These are phyloP conservation scores for Macroramphosus scolopax DNA, from an alignment of 2,797 vertebrate species.

Conservation along the genomic window DNA sequence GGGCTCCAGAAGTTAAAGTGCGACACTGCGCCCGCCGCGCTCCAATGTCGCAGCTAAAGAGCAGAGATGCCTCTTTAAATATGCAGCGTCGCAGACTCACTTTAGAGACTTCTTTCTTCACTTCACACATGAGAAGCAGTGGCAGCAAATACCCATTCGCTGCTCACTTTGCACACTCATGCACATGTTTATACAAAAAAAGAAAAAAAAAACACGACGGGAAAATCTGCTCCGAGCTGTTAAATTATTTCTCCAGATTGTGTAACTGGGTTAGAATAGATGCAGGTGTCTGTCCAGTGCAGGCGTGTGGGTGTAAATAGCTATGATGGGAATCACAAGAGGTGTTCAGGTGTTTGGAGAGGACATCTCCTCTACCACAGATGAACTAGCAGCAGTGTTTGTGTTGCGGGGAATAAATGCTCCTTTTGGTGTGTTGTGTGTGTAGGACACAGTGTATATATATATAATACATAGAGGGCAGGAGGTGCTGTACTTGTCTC, in stretches of 20 bases:
- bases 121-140: constrained; percentile 33
- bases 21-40: constrained; percentile 21
- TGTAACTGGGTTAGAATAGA: constrained; percentile 36
- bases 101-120: constrained; percentile 54
- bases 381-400: constrained; percentile 34
- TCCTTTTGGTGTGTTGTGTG: constrained; percentile 22
- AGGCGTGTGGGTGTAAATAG: constrained; percentile 30
- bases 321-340: constrained; percentile 41
- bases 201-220: constrained; percentile 32
- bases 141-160: constrained; percentile 30
- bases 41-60: constrained; percentile 42
- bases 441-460: constrained; percentile 12
- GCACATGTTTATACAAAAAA: constrained; percentile 29
- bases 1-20: constrained; percentile 54
- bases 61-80: constrained; percentile 57
- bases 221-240: constrained; percentile 34
- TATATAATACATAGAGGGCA: constrained; percentile 11
- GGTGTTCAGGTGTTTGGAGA: constrained; percentile 48
- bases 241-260: constrained; percentile 46
- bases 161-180: constrained; percentile 32
- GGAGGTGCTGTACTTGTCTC: neutral
- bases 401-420: constrained; percentile 28
- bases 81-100: constrained; percentile 57
- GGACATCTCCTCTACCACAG: constrained; percentile 28
- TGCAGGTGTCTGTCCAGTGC: constrained; percentile 48